Base-by-base conservation (phyloP, 1,140 invertebrate species). In the Cyclargus thomasi region DNA sequence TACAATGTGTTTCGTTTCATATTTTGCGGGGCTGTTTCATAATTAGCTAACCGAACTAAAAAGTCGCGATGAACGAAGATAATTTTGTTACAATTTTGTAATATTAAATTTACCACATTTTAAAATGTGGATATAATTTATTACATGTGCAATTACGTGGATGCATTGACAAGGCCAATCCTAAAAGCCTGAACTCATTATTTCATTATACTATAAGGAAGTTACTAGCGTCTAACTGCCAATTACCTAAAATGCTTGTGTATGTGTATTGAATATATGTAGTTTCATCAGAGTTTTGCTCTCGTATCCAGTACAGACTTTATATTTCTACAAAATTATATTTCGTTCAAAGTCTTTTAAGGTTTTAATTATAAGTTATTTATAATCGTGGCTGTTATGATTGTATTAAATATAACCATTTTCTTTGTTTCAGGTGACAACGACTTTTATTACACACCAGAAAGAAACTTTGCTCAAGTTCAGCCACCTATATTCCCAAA, bases 391-490 rank as follows among this genome's bases (percentile, higher is more conserved):
- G 4, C 4, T 29, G 5, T 29, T 29, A 16, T 62, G 8, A 11
- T 63, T 36, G 35, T 35, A 63, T n/a, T 29, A 29, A 29, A 29
- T 29, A n/a, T 59, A 53, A n/a, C n/a, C 67, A 63, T 74, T 75
- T 74, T 73, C 62, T 74, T 85, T 72, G 69, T 87, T 87, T 73
- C 87, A 90, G 87, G 87, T 82, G 84, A 86, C 77, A 84, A 88
- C 65, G 81, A 86, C 70, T 90, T 84, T 73, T 88, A 83, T 73
- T 88, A 88, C 74, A 82, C 86, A 78, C 85, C 85, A 74, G 88
- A 90, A 81, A 86, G 85, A 81, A 90, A 74, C 76, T 90, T 85
- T 83, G 88, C 88, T 81, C 88, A 90, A 90, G 86, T 88, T 76
- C 88, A 90, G 79, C 88, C 86, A 53, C 79, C 88, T 77, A 73